These are phyloP conservation scores for Ormia ochracea DNA, from an alignment of 2,888 invertebrate genomes.

Conservation along the genomic window DNA sequence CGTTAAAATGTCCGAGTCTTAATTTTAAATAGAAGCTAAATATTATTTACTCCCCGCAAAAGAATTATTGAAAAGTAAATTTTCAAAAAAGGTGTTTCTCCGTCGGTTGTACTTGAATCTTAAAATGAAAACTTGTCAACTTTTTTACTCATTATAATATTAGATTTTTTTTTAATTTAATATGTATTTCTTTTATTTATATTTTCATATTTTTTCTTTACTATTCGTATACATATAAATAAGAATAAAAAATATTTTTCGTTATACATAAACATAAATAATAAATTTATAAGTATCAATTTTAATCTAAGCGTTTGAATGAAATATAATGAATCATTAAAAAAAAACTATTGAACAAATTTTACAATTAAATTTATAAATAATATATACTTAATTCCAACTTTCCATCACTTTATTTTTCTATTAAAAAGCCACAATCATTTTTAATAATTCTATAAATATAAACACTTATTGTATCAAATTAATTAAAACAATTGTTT, in stretches of 20 bases:
- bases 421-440: background rate
- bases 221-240: constrained; percentile 41
- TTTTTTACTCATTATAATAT: no score
- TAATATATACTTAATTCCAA: constrained; percentile 7
- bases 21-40: no score
- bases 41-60: no score
- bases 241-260: constrained; percentile 32
- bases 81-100: no score
- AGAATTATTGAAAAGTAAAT: no score
- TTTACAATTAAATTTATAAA: constrained; percentile 17
- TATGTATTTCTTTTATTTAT: constrained; percentile 10
- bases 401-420: constrained; percentile 1
- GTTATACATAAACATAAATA: constrained; percentile 12
- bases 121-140: no score
- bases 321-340: background rate
- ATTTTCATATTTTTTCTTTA: constrained; percentile 17
- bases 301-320: constrained; percentile 21
- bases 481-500: background rate
- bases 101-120: no score
- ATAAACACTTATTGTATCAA: background rate
- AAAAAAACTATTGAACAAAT: constrained; percentile 6
- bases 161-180: background rate
- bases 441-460: background rate
- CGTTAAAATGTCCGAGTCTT: no score
- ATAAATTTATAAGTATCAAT: constrained; percentile 32